Evolutionary conservation across 30 jellyfish, hydroid and myxozoan species (phyloP).

Genomic region (Aurelia sp.): DNA sequence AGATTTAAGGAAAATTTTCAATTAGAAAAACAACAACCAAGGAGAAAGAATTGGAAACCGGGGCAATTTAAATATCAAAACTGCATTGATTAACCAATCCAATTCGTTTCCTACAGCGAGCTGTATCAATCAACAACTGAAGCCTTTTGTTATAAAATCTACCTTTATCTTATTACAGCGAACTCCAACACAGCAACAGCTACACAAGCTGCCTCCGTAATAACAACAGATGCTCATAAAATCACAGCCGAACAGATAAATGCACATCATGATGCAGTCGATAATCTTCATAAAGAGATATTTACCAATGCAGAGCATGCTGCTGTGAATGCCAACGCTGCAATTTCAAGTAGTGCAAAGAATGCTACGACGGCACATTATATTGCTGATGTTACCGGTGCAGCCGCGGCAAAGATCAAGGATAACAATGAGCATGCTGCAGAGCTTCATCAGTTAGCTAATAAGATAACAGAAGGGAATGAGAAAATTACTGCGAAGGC

Average conservation of each 20-base stretch:
- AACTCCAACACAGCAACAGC: too few relatives aligned
- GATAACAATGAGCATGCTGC: constrained; percentile 55
- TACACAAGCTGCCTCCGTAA: too few relatives aligned
- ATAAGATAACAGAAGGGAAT: constrained; percentile 21
- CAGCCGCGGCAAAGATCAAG: constrained; percentile 49
- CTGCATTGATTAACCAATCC: too few relatives aligned
- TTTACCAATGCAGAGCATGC: constrained; percentile 37
- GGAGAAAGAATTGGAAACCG: too few relatives aligned
- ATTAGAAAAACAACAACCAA: too few relatives aligned
- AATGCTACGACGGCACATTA: constrained; percentile 38
- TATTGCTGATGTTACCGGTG: constrained; percentile 42
- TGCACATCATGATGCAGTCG: constrained; percentile 41
- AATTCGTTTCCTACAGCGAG: too few relatives aligned
- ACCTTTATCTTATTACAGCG: too few relatives aligned
- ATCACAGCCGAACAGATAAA: constrained; percentile 1
- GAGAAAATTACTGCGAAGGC: constrained; percentile 18
- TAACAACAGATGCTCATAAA: too few relatives aligned
- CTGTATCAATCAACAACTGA: too few relatives aligned
- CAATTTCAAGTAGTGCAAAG: constrained; percentile 14
- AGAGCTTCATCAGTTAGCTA: constrained; percentile 49
- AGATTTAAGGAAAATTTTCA: too few relatives aligned
- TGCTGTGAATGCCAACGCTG: constrained; percentile 18
- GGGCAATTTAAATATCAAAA: too few relatives aligned
- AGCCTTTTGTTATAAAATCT: too few relatives aligned
- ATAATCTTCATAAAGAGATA: constrained; percentile 39